Base-by-base conservation (phyloP, 2,113 vertebrate species). In the Rafetus swinhoei region DNA sequence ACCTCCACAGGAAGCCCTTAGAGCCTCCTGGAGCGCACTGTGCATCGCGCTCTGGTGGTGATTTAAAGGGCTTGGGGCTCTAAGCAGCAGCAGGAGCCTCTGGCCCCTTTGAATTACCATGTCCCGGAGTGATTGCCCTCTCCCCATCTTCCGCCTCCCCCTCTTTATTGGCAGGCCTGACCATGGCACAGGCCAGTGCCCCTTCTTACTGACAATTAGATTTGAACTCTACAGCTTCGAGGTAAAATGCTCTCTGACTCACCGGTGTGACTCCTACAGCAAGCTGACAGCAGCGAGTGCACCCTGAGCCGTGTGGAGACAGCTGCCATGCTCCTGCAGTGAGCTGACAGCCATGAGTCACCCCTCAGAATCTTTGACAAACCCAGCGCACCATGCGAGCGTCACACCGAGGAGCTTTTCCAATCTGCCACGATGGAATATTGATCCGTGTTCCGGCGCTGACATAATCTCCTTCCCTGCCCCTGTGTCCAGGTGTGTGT, bases 301-400 rank as follows among this genome's bases (percentile, higher is more conserved):
- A 14, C 8, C 3, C 0, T 0, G 25, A 69, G 65, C 27, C 53
- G 76, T 24, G 54, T 72, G n/a, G 1, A 56, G 14, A 19, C 1
- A 2, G 22, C 7, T 54, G 32, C 16, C 13, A n/a, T 53, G n/a
- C 59, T 54, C 5, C 10, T 72, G 15, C 45, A 50, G 39, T 22
- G 50, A 87, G 53, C 15, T 50, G 45, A 29, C 0, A 0, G 59
- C 60, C 32, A 6, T 3, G 1, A 84, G 84, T 13, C 65, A 15
- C 77, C 45, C 45, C 52, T 54, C 9, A n/a, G 1, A n/a, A 54
- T n/a, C 24, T n/a, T n/a, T 9, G 15, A 7, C 6, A 45, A 19
- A 45, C 0, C 0, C 27, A 15, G 18, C 2, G 19, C 84, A 53
- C 25, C 9, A 21, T 12, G 52, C 35, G 4, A 8, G 14, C 18